These are phyloP conservation scores for Drosophila kanekoi DNA, from an alignment of 2,888 invertebrate genomes.

Conservation along the genomic window DNA sequence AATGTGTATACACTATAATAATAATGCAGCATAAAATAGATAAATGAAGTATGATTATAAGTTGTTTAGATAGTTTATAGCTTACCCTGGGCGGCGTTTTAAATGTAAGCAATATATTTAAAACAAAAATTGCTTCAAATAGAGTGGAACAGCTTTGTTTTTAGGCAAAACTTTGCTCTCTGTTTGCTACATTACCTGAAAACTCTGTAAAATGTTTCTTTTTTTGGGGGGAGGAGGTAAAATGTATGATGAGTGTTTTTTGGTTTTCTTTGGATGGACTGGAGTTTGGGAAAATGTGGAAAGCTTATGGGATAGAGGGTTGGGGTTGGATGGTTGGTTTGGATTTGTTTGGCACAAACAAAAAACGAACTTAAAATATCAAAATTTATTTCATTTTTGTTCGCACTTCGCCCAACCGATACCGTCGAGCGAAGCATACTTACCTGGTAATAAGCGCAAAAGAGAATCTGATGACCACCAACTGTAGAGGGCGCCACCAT, in stretches of 20 bases:
- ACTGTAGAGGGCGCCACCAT: constrained; percentile 22
- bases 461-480: neutral
- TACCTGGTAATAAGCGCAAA: constrained; percentile 80
- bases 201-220: constrained; percentile 58
- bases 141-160: constrained; percentile 27
- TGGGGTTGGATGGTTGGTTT: neutral
- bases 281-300: constrained; percentile 5
- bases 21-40: constrained; percentile 58
- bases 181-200: constrained; percentile 63
- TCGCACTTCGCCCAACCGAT: constrained; percentile 86
- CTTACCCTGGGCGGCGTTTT: constrained; percentile 64
- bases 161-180: constrained; percentile 26
- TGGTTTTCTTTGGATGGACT: constrained; percentile 21
- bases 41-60: constrained; percentile 48
- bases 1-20: constrained; percentile 59
- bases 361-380: constrained; percentile 68
- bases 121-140: constrained; percentile 23
- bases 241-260: constrained; percentile 13
- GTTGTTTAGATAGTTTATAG: constrained; percentile 55
- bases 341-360: constrained; percentile 38
- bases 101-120: constrained; percentile 43
- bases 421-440: constrained; percentile 87
- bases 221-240: constrained; percentile 20
- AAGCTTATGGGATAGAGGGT: neutral
- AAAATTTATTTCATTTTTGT: constrained; percentile 73